phyloP scores from a whole-genome alignment of 2,888 invertebrate genomes.

The Lepas anatifera region DNA sequence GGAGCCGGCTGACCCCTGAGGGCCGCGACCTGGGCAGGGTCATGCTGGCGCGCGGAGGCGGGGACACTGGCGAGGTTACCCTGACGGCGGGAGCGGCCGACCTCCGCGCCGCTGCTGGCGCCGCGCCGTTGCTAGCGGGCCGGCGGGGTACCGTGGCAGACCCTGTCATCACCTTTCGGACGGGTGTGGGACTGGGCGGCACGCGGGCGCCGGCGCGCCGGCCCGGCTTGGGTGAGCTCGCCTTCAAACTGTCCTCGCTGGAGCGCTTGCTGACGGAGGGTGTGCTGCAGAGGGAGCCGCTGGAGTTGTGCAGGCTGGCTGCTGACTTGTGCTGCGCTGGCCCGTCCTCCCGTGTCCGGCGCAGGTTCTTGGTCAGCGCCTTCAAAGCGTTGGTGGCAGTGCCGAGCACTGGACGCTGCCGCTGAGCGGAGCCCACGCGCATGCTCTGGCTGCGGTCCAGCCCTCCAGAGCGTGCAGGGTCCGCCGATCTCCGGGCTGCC shows the following conservation, averaged over 20 bases:
- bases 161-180: not conserved
- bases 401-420: not conserved
- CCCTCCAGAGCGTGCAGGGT: not conserved
- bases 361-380: conserved; percentile 35
- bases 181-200: not conserved
- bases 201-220: not conserved
- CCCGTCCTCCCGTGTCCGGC: conserved; percentile 12
- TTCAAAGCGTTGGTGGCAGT: conserved; percentile 30
- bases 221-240: not conserved
- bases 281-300: not conserved
- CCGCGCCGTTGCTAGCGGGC: not conserved
- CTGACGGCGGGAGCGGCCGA: not conserved
- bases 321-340: not conserved
- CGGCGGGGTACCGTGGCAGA: not conserved
- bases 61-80: not conserved
- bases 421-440: not conserved
- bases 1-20: not conserved
- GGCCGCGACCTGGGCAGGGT: not conserved
- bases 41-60: not conserved
- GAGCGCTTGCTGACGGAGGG: conserved; percentile 6
- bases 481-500: not conserved
- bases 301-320: conserved; percentile 6
- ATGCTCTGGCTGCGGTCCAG: not conserved
- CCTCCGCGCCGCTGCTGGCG: not conserved
- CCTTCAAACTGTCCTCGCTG: not conserved